Evolutionary conservation across 2,113 vertebrate genomes (phyloP).

Genomic region (Azemiops feae): DNA sequence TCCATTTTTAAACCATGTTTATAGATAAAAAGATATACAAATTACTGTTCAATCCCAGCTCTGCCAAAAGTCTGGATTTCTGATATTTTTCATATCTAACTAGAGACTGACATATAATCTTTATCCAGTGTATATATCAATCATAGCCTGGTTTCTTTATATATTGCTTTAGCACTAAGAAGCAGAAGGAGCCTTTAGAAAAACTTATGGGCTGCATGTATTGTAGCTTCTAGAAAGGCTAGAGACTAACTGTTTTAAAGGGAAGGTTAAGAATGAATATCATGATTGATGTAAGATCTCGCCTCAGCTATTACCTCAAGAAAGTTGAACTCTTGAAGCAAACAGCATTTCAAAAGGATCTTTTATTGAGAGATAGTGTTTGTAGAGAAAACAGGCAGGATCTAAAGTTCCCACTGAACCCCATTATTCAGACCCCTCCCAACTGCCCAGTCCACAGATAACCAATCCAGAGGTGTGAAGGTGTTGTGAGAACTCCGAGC

Average conservation of each 20-base stretch:
- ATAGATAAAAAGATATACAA: not conserved
- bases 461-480: no score
- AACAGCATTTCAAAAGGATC: no score
- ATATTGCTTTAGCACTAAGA: not conserved
- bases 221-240: not conserved
- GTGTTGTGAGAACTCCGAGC: no score
- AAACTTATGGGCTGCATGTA: not conserved
- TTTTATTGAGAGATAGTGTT: no score
- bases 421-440: no score
- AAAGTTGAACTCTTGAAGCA: no score
- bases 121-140: not conserved
- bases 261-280: not conserved
- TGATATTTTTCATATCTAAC: not conserved
- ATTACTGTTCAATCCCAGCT: not conserved
- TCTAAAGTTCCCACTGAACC: no score
- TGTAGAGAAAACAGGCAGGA: no score
- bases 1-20: not conserved
- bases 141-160: not conserved
- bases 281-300: no score
- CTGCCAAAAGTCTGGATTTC: not conserved
- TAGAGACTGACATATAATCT: not conserved
- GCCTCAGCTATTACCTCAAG: no score
- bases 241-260: not conserved
- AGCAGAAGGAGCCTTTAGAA: not conserved
- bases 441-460: no score